Percentiles rank a stretch among this genome's conserved stretches.
These are phyloP conservation scores for Silurus meridionalis DNA, from an alignment of 2,113 vertebrate species.

Conservation along the genomic window DNA sequence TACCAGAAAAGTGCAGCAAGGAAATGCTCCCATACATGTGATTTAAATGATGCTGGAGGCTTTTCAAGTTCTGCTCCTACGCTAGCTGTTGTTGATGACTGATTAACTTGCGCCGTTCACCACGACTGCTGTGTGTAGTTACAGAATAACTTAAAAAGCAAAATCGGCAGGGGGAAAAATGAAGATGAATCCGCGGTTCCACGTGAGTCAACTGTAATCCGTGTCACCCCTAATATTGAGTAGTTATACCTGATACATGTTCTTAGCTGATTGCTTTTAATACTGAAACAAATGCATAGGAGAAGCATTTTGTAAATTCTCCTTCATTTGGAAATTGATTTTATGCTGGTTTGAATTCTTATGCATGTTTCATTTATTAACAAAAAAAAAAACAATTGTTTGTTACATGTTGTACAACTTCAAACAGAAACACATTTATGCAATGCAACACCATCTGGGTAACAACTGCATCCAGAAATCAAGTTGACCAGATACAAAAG, in stretches of 20 bases:
- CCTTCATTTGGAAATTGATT: background rate
- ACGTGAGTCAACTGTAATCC: too few species aligned
- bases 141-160: too few species aligned
- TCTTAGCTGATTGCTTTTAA: background rate
- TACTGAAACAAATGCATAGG: background rate
- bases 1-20: too few species aligned
- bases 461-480: background rate
- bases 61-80: too few species aligned
- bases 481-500: background rate
- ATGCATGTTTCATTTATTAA: conserved; percentile 49
- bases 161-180: too few species aligned
- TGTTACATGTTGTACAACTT: conserved; percentile 49
- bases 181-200: too few species aligned
- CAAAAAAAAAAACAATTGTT: conserved; percentile 24
- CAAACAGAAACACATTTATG: background rate
- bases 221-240: too few species aligned
- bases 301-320: background rate
- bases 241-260: background rate
- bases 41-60: too few species aligned
- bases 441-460: background rate
- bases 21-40: too few species aligned
- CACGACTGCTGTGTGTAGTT: too few species aligned
- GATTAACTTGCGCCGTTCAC: too few species aligned
- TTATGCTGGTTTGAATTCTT: background rate
- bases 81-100: too few species aligned